Evolutionary conservation across 2,113 vertebrate genomes (phyloP), one percentile per base, ranked within the genome.

Genomic region (Probosciger aterrimus): DNA sequence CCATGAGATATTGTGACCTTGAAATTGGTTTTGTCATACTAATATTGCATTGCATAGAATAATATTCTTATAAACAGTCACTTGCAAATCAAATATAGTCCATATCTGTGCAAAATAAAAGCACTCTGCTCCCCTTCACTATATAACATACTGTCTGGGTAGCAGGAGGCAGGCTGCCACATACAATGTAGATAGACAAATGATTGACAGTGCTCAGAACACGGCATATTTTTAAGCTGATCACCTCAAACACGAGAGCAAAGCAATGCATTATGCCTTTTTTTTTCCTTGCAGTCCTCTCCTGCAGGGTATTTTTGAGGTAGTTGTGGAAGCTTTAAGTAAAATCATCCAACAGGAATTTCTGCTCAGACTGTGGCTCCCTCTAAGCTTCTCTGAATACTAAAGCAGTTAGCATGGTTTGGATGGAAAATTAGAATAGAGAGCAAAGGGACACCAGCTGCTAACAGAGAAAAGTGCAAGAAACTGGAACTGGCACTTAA

Each of bases 401-500:
- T 50, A 70, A 90, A 81, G 55, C 41, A 70, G 44, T 77, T 90
- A 82, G 15, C 39, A 49, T 20, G 19, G 18, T 90, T 68, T 83
- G 84, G 80, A 84, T 22, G 44, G 33, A 64, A 95, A 95, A 53
- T 88, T 50, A 83, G 52, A 92, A 86, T 69, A 92, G 82, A 88
- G 31, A 64, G 63, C 37, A 82, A 70, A 80, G 68, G 44, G 41
- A 91, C 57, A 91, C 44, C 53, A 84, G 75, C 43, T 88, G 77
- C 47, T 81, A 83, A 82, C n/a, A 27, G 78, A 82, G 89, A 86
- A 76, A 84, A 86, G 49, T 76, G 70, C 65, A 91, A 92, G 82
- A 88, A 87, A 86, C 55, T 82, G 81, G 37, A 91, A 87, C 82
- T 94, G 81, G 50, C 60, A 79, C 73, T 90, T 94, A 92, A 90